Evolutionary conservation across 2,113 vertebrate genomes (phyloP).

Genomic region (Rutilus rutilus): DNA sequence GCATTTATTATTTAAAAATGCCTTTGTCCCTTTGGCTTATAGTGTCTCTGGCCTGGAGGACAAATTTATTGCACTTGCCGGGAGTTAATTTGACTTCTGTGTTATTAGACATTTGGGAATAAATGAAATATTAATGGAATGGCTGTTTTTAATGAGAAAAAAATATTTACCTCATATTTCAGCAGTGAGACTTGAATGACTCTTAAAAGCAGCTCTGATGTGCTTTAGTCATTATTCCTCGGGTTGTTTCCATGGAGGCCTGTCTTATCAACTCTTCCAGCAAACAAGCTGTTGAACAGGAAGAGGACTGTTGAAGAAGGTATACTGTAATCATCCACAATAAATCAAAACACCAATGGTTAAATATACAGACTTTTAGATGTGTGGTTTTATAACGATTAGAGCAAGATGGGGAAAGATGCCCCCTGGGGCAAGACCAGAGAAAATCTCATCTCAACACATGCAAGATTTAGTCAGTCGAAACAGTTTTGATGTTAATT

Average conservation of each 20-base stretch:
- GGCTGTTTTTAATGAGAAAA: background rate
- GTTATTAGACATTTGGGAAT: conserved; percentile 11
- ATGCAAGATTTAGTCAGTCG: background rate
- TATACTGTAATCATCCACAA: background rate
- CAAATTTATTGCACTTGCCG: background rate
- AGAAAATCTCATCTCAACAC: background rate
- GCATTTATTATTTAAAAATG: background rate
- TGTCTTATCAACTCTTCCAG: conserved; percentile 6
- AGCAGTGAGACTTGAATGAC: conserved; percentile 11
- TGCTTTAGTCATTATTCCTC: background rate
- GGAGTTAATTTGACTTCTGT: background rate
- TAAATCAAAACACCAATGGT: background rate
- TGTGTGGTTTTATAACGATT: background rate
- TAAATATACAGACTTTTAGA: background rate
- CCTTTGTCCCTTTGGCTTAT: background rate
- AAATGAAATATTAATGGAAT: conserved; percentile 20
- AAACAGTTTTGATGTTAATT: background rate
- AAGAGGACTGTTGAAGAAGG: background rate
- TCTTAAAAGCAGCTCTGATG: conserved; percentile 24
- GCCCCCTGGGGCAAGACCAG: background rate
- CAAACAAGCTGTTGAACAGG: background rate
- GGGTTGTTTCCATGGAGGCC: conserved; percentile 30
- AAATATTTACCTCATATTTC: conserved; percentile 19
- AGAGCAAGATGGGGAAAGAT: background rate
- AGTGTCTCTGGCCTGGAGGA: background rate